Base-by-base conservation (phyloP, 2,113 vertebrate genomes). In the Acinonyx jubatus region DNA sequence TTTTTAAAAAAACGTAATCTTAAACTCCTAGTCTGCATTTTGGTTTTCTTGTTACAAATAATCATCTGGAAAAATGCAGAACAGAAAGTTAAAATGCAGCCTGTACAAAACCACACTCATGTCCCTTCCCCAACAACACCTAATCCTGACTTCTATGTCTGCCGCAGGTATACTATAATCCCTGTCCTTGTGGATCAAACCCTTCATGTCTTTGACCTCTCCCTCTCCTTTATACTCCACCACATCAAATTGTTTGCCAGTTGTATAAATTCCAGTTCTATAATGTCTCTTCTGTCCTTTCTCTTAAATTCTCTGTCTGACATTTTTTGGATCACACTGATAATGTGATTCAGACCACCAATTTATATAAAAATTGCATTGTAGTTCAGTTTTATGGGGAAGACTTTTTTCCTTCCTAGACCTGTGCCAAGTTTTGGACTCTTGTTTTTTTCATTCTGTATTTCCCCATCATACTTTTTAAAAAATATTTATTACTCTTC, bases 221-320 rank as follows among this genome's bases (percentile, higher is more conserved):
- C 31, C 29, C 27, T 95, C 66, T 94, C 81, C 69, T 94, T 82
- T 10, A 83, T 63, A 4, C 8, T 41, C 31, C 27, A n/a, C 12
- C 38, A 85, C 29, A 65, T 41, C 33, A 74, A 84, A 31, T 45
- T 71, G 19, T 84, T 91, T 85, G 45, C n/a, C 83, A 86, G 50
- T 13, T 89, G 69, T 92, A 74, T 84, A 86, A 73, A 85, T 85
- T 96, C 68, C 52, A 71, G 71, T 63, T 94, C 45, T 94, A 18
- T 3, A 41, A 55, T 55, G 66, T 89, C 57, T 84, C n/a, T 96
- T 97, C 92, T 96, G 87, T 87, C 48, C 38, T 87, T 85, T 94
- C 29, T 68, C 21, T 91, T 92, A 73, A 78, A 57, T 96, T 95
- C 16, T 89, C 52, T 83, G n/a, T 33, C 29, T 91, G 78, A 10